phyloP scores from a whole-genome alignment of 2,113 vertebrate genomes.

The Neotragus pygmaeus region DNA sequence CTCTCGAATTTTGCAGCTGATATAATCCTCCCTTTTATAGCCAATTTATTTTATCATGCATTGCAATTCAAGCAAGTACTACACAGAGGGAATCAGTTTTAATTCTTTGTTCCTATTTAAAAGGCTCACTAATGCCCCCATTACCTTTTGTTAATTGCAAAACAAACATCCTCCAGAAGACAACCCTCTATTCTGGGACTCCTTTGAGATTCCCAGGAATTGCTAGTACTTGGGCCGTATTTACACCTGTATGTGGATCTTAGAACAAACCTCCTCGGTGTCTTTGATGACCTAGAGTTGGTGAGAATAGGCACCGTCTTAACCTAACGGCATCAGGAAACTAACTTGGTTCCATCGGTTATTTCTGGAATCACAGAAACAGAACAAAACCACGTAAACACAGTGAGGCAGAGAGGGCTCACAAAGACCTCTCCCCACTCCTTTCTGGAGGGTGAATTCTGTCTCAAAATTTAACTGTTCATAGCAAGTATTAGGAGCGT shows the following conservation, averaged over 20 bases:
- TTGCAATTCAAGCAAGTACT: not conserved
- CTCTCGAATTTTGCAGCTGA: not conserved
- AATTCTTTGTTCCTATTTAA: not conserved
- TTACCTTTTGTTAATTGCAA: slow-evolving; percentile 30
- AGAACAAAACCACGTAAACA: not conserved
- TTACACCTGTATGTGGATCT: not conserved
- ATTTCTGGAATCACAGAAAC: not conserved
- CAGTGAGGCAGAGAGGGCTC: not conserved
- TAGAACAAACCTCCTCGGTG: not conserved
- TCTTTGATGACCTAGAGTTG: not conserved
- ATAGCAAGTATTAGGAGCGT: not conserved
- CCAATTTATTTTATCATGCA: not conserved
- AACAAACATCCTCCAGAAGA: not conserved
- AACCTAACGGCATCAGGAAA: not conserved
- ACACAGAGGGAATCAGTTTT: not conserved
- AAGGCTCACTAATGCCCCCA: not conserved
- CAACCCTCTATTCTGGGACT: not conserved
- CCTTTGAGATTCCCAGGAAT: not conserved
- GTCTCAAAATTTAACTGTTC: not conserved
- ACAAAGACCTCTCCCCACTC: not conserved
- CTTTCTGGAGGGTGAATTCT: not conserved
- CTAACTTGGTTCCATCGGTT: not conserved
- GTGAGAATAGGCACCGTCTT: not conserved
- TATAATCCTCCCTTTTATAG: not conserved
- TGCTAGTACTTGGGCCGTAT: not conserved